Evolutionary conservation across 2,797 vertebrate genomes (phyloP).

Genomic region (Peromyscus aztecus): DNA sequence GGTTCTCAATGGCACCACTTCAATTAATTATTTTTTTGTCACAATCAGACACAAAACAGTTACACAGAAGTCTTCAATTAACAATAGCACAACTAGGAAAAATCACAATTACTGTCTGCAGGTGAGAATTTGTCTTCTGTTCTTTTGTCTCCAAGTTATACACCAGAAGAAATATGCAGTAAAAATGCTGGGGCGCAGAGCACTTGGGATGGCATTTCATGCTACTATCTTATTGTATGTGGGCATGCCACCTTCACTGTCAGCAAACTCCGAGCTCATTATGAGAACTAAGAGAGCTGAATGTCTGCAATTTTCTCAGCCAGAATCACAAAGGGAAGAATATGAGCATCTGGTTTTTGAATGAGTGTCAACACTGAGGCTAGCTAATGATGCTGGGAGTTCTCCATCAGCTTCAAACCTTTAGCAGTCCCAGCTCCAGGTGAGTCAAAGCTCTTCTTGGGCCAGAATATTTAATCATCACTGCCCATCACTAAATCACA

Average conservation of each 20-base stretch:
- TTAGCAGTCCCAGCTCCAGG: not conserved
- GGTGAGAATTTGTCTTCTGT: slow-evolving; percentile 26
- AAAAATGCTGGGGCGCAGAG: not conserved
- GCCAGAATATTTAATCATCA: not conserved
- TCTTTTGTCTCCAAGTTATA: not conserved
- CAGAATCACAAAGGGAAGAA: not conserved
- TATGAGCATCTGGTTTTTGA: not conserved
- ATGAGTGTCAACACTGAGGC: not conserved
- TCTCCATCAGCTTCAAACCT: too few species aligned
- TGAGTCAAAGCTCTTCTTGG: not conserved
- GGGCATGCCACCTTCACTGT: not conserved
- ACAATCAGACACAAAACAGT: slow-evolving; percentile 14
- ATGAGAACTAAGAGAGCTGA: not conserved
- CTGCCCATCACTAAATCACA: not conserved
- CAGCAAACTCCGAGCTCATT: not conserved
- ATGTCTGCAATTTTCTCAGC: not conserved
- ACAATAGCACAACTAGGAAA: not conserved
- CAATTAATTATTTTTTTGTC: slow-evolving; percentile 36
- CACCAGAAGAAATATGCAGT: not conserved
- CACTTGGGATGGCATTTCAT: not conserved
- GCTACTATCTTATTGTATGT: not conserved
- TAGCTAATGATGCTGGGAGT: not conserved
- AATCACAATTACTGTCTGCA: not conserved
- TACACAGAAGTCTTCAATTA: not conserved
- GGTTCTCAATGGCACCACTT: slow-evolving; percentile 21